These are phyloP conservation scores for Neodiprion fabricii DNA, from an alignment of 1,140 invertebrate species.

Conservation along the genomic window DNA sequence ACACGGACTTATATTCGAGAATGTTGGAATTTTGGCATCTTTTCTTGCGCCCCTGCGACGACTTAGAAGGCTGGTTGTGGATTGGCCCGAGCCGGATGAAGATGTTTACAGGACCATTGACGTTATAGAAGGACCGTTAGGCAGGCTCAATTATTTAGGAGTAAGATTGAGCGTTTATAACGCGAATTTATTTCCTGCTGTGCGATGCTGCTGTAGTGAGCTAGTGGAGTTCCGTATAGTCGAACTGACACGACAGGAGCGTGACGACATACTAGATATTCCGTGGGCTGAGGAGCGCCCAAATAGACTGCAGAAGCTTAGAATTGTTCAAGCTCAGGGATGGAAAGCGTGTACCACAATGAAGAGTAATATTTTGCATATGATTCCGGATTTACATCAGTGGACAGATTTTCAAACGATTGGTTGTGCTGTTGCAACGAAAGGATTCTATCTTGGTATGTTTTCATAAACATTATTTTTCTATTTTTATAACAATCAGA, in stretches of 20 bases:
- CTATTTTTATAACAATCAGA: neutral
- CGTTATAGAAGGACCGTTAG: neutral
- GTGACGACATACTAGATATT: neutral
- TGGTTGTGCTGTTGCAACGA: neutral
- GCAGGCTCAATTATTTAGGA: neutral
- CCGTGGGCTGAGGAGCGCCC: neutral
- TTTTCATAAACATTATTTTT: neutral
- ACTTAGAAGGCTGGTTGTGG: neutral
- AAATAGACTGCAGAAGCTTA: neutral
- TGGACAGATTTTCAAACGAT: neutral
- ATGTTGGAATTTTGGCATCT: neutral
- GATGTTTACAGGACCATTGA: neutral
- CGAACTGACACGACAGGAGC: neutral
- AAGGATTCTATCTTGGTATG: neutral
- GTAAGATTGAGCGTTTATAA: neutral
- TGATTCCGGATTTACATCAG: neutral
- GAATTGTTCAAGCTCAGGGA: neutral
- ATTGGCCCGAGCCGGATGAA: neutral
- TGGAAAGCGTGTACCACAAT: neutral
- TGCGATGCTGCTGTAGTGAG: neutral
- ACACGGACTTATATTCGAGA: neutral
- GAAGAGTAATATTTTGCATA: neutral
- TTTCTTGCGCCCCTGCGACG: neutral
- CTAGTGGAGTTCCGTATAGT: neutral
- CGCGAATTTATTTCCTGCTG: neutral